phyloP scores from a whole-genome alignment of 2,113 vertebrate genomes.

The Anoplopoma fimbria region DNA sequence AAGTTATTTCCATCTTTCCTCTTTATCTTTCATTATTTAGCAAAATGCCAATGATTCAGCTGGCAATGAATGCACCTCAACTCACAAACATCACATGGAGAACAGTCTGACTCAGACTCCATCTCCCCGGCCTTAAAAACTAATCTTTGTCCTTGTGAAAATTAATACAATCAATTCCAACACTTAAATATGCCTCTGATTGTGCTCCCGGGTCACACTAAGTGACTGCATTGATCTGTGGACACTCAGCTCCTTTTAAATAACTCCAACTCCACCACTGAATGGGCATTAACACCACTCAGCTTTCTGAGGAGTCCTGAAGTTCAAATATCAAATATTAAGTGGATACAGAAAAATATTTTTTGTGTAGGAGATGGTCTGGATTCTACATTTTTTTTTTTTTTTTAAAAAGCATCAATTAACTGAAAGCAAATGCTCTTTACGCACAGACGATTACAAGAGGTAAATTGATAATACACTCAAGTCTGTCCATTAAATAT shows the following conservation, averaged over 20 bases:
- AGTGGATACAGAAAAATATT: background rate
- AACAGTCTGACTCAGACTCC: background rate
- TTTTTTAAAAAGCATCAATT: background rate
- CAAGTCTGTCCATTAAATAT: background rate
- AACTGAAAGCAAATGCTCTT: background rate
- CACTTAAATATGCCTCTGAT: background rate
- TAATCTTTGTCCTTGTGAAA: background rate
- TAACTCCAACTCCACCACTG: slow-evolving; percentile 25
- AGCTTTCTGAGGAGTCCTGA: background rate
- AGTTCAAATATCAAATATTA: background rate
- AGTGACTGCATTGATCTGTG: slow-evolving; percentile 57
- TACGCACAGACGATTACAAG: no score
- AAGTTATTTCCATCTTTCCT: background rate
- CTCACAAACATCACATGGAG: background rate
- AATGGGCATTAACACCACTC: background rate
- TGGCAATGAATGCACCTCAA: background rate
- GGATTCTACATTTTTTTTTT: background rate
- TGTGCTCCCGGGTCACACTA: slow-evolving; percentile 31
- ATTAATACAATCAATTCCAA: background rate
- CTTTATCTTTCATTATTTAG: background rate
- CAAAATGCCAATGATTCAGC: background rate
- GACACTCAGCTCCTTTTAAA: slow-evolving; percentile 42
- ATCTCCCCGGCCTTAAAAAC: background rate
- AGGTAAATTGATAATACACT: no score
- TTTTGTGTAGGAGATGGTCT: background rate